Evolutionary conservation across 2,797 vertebrate genomes (phyloP).

Genomic region (Bucorvus abyssinicus): DNA sequence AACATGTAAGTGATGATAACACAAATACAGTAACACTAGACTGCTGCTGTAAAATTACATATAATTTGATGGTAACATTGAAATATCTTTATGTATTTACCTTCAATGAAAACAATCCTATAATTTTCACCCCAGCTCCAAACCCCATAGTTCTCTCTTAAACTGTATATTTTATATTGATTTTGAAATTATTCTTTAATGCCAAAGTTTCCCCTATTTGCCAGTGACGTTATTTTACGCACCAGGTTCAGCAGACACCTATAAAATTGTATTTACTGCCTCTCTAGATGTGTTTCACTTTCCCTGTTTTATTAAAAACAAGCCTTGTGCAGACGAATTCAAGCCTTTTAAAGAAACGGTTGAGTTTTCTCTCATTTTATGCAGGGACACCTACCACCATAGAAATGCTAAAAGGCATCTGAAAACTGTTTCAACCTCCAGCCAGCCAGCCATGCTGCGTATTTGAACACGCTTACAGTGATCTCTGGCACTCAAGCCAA

Average conservation of each 20-base stretch:
- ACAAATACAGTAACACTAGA: not conserved
- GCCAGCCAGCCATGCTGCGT: accelerated
- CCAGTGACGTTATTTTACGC: not conserved
- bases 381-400: not conserved
- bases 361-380: not conserved
- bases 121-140: not conserved
- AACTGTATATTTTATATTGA: not conserved
- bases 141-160: not conserved
- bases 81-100: not conserved
- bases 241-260: not conserved
- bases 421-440: not conserved
- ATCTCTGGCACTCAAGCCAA: accelerated
- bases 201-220: not conserved
- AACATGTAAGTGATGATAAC: not conserved
- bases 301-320: not conserved
- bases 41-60: not conserved
- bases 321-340: not conserved
- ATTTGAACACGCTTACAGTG: accelerated
- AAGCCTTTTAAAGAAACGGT: not conserved
- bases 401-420: not conserved
- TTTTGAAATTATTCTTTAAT: not conserved
- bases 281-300: not conserved
- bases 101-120: not conserved
- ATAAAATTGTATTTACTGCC: not conserved
- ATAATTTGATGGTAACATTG: not conserved